Percentiles rank a stretch among this genome's conserved stretches.
These are phyloP conservation scores for Plectrocnemia conspersa DNA, from an alignment of 1,140 invertebrate species.

Conservation along the genomic window DNA sequence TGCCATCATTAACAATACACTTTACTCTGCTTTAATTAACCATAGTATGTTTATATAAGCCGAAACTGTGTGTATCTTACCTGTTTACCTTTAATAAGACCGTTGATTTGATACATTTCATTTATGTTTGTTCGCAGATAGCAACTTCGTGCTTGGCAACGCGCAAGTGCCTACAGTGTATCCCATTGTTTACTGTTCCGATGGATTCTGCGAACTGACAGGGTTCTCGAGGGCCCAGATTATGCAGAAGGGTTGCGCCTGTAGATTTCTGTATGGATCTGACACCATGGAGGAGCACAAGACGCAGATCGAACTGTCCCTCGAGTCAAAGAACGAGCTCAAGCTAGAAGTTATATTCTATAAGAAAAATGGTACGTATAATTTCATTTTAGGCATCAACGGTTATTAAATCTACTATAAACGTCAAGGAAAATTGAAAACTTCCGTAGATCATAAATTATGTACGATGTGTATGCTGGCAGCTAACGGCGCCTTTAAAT, in stretches of 20 bases:
- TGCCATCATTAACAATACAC: no score
- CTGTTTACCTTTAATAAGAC: neutral
- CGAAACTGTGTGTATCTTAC: no score
- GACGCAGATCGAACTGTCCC: conserved; percentile 79
- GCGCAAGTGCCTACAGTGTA: conserved; percentile 81
- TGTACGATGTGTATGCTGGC: no score
- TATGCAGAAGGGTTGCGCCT: conserved; percentile 95
- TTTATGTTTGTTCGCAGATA: conserved; percentile 69
- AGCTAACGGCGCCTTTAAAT: no score
- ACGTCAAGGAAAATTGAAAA: no score
- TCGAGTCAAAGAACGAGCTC: conserved; percentile 85
- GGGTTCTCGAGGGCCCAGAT: conserved; percentile 90
- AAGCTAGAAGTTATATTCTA: conserved; percentile 93
- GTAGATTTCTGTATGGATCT: conserved; percentile 90
- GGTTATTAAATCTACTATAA: no score
- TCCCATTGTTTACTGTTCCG: conserved; percentile 96
- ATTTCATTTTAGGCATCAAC: no score
- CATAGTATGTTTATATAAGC: no score
- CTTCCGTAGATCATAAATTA: no score
- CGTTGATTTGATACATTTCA: conserved; percentile 1
- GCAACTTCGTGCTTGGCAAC: conserved; percentile 96
- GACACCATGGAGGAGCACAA: conserved; percentile 88
- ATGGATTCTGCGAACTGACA: conserved; percentile 96
- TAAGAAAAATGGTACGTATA: conserved; percentile 87
- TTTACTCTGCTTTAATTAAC: no score